Evolutionary conservation across 1,140 invertebrate genomes (phyloP), one percentile per base, ranked within the genome.

Genomic region (Leptinotarsa lineolata): DNA sequence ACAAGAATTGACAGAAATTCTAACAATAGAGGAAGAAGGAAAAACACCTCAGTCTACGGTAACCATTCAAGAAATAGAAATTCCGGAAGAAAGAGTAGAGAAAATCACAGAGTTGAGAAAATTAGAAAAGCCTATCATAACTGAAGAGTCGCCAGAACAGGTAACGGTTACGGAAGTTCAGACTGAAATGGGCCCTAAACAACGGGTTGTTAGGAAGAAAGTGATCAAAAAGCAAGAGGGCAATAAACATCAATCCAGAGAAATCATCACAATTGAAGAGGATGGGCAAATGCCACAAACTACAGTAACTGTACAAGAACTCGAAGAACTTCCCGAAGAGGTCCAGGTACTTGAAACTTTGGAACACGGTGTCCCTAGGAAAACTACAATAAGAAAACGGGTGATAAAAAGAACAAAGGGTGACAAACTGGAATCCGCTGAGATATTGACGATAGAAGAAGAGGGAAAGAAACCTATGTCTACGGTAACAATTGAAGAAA

Each of bases 11-110:
- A 85, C 83, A 4, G 84, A 87, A 81, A 85, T 86, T 73, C 84
- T 85, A 44, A 86, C 86, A n/a, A 79, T 85, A 39, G 83, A 86
- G 79, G 84, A 85, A 79, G 85, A 86, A 72, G 83, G 84, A 44
- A 80, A 81, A 48, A 66, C 82, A 77, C 83, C 83, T 13, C 78
- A 73, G 69, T 78, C 77, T 13, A 81, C 76, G 20, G 82, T 84
- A n/a, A 79, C 74, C 11, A 73, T 82, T 84, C 61, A 80, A 74
- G 44, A 79, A 54, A 61, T 61, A 5, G 69, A 68, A 68, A 60
- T 20, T 46, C 18, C 30, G 48, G 21, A 67, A 54, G 83, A 82
- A n/a, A 82, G 84, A 76, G 81, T 84, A 81, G 13, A 54, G 15
- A 54, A 4, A 15, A 54, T 54, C 1, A 5, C 48, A 54, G 48